A percentile compares a stretch with the other conserved stretches of the same genome.
These are phyloP conservation scores for Etheostoma nigrum DNA, from an alignment of 2,797 vertebrate species.

Conservation along the genomic window DNA sequence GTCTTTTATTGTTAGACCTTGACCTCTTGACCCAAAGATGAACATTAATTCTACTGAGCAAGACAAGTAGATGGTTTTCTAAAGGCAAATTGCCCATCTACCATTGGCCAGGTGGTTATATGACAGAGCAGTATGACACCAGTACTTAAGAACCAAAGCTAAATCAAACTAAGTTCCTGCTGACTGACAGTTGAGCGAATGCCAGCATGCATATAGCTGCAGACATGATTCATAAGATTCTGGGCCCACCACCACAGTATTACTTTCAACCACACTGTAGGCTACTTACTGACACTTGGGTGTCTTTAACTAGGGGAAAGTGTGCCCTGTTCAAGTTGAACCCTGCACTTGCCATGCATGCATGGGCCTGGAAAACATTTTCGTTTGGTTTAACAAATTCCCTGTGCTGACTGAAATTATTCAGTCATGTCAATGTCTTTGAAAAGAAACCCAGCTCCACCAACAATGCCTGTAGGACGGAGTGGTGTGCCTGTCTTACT, in stretches of 20 bases:
- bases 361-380: background rate
- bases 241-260: background rate
- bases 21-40: constrained; percentile 1
- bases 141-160: background rate
- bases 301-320: background rate
- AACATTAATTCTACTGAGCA: background rate
- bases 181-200: background rate
- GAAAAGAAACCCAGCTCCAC: background rate
- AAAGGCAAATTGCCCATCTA: background rate
- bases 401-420: background rate
- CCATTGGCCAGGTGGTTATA: background rate
- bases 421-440: background rate
- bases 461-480: background rate
- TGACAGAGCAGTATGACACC: background rate
- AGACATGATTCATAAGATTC: background rate
- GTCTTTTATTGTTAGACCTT: background rate
- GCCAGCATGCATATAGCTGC: background rate
- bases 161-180: background rate
- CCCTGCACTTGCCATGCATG: background rate
- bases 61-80: background rate
- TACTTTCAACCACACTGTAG: background rate
- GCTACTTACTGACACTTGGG: background rate
- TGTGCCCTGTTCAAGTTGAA: background rate
- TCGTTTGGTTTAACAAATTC: background rate
- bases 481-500: background rate